Percentiles rank a stretch among this genome's conserved stretches.
phyloP scores from a whole-genome alignment of 2,888 invertebrate species.

The Lysandra bellargus region DNA sequence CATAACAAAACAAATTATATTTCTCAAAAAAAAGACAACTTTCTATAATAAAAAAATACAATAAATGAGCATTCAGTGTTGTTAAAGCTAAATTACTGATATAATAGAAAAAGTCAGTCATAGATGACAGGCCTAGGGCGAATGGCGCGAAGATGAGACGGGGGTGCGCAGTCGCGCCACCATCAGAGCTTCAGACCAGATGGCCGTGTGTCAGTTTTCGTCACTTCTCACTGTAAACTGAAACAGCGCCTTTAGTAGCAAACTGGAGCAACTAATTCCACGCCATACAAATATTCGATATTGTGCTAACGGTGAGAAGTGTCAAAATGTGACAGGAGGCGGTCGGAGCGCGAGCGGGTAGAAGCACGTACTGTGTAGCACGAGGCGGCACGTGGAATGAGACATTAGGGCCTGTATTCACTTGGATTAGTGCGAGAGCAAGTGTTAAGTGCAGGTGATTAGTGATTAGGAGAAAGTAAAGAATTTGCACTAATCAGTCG shows the following conservation, averaged over 20 bases:
- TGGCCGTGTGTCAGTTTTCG: neutral
- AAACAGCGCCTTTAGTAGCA: neutral
- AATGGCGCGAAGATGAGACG: conserved; percentile 3
- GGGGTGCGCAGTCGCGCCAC: conserved; percentile 17
- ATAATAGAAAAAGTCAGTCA: neutral
- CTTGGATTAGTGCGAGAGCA: no score
- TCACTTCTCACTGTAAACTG: neutral
- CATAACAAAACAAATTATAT: conserved; percentile 13
- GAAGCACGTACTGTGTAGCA: conserved; percentile 34
- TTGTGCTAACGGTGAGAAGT: neutral
- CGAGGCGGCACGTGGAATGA: conserved; percentile 45
- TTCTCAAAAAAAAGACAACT: conserved; percentile 36
- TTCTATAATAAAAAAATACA: conserved; percentile 1
- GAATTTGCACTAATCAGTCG: no score
- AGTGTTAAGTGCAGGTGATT: no score
- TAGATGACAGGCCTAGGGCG: conserved; percentile 26
- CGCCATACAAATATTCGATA: neutral
- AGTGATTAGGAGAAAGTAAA: no score
- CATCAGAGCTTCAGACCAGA: conserved; percentile 10
- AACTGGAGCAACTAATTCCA: neutral
- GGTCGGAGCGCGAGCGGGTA: neutral
- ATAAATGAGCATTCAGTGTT: conserved; percentile 27
- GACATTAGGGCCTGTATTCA: conserved; percentile 25
- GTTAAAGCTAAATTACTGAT: conserved; percentile 23
- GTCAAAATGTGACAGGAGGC: neutral